These are phyloP conservation scores for Caenorhabditis imperialis DNA, from an alignment of 2,888 invertebrate species.

Conservation along the genomic window DNA sequence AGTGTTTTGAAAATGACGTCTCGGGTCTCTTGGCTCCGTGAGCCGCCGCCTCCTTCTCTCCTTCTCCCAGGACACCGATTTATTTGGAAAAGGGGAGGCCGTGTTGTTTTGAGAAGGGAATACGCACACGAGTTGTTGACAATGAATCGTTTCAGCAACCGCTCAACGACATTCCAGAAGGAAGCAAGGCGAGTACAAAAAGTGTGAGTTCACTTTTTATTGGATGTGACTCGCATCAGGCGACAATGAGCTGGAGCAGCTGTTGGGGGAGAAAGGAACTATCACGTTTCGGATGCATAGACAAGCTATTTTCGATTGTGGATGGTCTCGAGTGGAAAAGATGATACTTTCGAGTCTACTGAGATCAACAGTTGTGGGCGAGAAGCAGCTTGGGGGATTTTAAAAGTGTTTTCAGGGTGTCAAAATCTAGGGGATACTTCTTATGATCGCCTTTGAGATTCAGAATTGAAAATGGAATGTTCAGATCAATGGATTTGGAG, in stretches of 20 bases:
- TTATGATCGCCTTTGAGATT: too few relatives aligned
- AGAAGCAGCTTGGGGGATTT: too few relatives aligned
- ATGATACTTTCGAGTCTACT: too few relatives aligned
- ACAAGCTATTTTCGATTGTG: not conserved
- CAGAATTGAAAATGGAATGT: too few relatives aligned
- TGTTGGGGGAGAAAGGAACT: constrained; percentile 17
- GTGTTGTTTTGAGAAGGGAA: not conserved
- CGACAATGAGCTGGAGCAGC: constrained; percentile 25
- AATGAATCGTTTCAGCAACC: too few relatives aligned
- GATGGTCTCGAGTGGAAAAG: not conserved
- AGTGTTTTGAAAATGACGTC: constrained; percentile 46
- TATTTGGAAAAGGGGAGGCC: constrained; percentile 43
- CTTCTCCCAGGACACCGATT: constrained; percentile 47
- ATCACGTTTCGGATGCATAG: constrained; percentile 34
- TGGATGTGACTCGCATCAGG: constrained; percentile 5
- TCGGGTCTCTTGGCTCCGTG: too few relatives aligned
- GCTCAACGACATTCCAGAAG: too few relatives aligned
- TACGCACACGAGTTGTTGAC: not conserved
- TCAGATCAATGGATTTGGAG: too few relatives aligned
- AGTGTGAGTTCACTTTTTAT: constrained; percentile 26
- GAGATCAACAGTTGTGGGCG: too few relatives aligned
- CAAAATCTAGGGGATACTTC: too few relatives aligned
- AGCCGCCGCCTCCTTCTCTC: constrained; percentile 5
- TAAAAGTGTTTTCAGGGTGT: too few relatives aligned
- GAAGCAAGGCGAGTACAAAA: not conserved